These are phyloP conservation scores for Atherix ibis DNA, from an alignment of 2,888 invertebrate species.

Conservation along the genomic window DNA sequence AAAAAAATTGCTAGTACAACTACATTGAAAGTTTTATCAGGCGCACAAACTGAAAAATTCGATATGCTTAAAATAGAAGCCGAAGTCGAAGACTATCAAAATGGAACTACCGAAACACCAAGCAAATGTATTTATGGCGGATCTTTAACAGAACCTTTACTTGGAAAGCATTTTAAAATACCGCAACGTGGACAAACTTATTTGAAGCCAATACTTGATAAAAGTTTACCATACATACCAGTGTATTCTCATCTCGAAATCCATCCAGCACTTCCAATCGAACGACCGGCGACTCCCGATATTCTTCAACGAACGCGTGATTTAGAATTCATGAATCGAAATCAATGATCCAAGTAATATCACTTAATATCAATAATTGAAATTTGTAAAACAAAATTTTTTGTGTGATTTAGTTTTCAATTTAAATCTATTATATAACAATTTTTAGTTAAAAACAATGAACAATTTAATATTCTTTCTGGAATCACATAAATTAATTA, in stretches of 20 bases:
- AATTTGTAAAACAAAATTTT: no score
- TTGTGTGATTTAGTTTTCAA: no score
- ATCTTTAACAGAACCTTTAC: slow-evolving; percentile 38
- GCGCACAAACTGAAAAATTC: slow-evolving; percentile 9
- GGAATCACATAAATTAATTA: no score
- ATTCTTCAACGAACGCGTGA: slow-evolving; percentile 31
- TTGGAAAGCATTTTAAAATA: slow-evolving; percentile 42
- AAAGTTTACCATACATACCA: slow-evolving; percentile 47
- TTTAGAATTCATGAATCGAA: slow-evolving; percentile 22
- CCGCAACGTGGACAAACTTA: slow-evolving; percentile 37
- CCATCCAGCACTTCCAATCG: slow-evolving; percentile 40
- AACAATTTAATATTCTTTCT: no score
- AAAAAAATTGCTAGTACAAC: slow-evolving; percentile 57
- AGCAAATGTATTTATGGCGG: slow-evolving; percentile 36
- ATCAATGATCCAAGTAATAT: no score
- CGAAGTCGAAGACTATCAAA: slow-evolving; percentile 24
- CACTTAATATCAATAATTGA: no score
- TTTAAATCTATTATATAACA: no score
- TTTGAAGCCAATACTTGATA: slow-evolving; percentile 41
- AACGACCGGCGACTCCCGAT: slow-evolving; percentile 40
- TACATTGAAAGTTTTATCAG: slow-evolving; percentile 48
- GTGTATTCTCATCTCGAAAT: slow-evolving; percentile 51
- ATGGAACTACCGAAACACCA: slow-evolving; percentile 29
- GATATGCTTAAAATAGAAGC: background rate
- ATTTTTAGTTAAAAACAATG: no score